Base-by-base conservation (phyloP, 37 sponge, comb jelly and placozoan species). In the Petrosia ficiformis region DNA sequence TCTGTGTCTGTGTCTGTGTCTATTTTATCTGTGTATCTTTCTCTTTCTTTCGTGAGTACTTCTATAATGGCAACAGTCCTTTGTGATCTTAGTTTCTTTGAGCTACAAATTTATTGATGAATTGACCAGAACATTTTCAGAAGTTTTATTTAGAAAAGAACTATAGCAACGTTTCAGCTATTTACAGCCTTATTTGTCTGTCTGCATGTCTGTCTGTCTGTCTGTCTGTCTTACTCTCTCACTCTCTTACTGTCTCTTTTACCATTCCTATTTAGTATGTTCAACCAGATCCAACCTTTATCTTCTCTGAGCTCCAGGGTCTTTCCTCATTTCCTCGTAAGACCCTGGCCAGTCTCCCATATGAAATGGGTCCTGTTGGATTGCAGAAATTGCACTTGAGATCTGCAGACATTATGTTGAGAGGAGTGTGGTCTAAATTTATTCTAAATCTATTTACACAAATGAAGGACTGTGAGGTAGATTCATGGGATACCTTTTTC, bases 261-360 rank as follows among this genome's bases (percentile, higher is more conserved):
- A 37, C 43, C 43, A 14, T 63, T 21, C 24, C 29, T 22, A 30
- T 71, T 5, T 63, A 83, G 84, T 83, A 39, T 76, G 70, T 77
- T 24, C 37, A 67, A 5, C 86, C 86, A 25, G 73, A 85, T 67
- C 69, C 78, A 29, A 58, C 34, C 2, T 89, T 89, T 65, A 76
- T 89, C 75, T 76, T 80, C 59, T 63, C 63, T 4, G 90, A 89
- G 68, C 59, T 89, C 30, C 61, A 72, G 0, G 81, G 79, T 19
- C 80, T 84, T 57, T 63, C 76, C 43, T 89, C 90, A 22, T 89
- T 89, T 60, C 90, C 90, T 4, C 76, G 90, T 5, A 83, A 84
- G 44, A 83, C 81, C 32, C 73, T 89, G 52, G 80, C 80, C 68
- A 84, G 77, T 42, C 34, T 84, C 44, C 68, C 65, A 43, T 79